These are phyloP conservation scores for Philhelius pedissequus DNA, from an alignment of 2,888 invertebrate genomes.

Conservation along the genomic window DNA sequence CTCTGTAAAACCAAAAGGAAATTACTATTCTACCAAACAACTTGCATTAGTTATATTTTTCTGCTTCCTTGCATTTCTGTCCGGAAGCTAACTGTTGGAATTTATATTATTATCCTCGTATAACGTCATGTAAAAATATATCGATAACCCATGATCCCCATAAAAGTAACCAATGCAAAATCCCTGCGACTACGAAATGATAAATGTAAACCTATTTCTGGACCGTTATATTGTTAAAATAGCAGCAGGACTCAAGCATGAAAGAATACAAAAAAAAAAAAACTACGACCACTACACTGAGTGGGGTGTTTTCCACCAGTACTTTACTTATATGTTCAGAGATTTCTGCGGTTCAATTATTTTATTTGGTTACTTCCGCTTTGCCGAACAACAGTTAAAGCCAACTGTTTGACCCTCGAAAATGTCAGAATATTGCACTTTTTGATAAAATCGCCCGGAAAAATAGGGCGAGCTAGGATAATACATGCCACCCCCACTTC, in stretches of 20 bases:
- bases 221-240: conserved; percentile 52
- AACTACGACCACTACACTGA: background rate
- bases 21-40: conserved; percentile 20
- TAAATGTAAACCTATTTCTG: conserved; percentile 66
- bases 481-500: background rate
- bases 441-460: background rate
- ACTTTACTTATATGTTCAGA: conserved; percentile 4
- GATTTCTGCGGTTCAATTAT: conserved; percentile 68
- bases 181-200: conserved; percentile 22
- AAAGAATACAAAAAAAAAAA: background rate
- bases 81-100: conserved; percentile 37
- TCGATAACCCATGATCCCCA: conserved; percentile 62
- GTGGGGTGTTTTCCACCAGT: no score
- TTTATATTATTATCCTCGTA: conserved; percentile 30
- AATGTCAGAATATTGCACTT: conserved; percentile 52
- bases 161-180: conserved; percentile 50
- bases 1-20: background rate
- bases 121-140: conserved; percentile 40
- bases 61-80: conserved; percentile 31
- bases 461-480: background rate
- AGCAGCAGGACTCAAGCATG: background rate
- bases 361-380: conserved; percentile 65
- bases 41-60: conserved; percentile 54
- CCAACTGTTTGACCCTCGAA: conserved; percentile 42
- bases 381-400: conserved; percentile 48